Base-by-base conservation (phyloP, 1,140 invertebrate genomes). In the Popillia japonica region DNA sequence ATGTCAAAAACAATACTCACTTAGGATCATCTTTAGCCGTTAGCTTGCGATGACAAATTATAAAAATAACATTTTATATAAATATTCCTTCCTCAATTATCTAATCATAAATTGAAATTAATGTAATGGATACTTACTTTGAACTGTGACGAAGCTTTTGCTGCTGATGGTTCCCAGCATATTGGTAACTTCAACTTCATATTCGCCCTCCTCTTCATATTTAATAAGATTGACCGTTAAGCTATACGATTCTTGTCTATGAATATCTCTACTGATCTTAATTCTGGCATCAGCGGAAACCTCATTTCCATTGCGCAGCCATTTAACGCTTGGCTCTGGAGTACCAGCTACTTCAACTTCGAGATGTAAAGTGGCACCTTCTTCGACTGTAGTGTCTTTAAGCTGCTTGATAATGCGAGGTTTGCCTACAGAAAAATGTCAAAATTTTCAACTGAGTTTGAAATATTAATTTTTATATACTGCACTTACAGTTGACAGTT, bases 301-400 rank as follows among this genome's bases (percentile, higher is more conserved):
- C 85, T 96, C 94, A 80, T 94, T 89, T 0, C 96, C 95, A 85
- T 97, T 93, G 80, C 96, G 96, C 86, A 89, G 94, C 95, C 95
- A 97, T 86, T 93, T 95, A 9, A 96, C 88, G 59, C 90, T 91
- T 6, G 95, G 94, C 78, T 93, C 92, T 0, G 95, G 95, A 48
- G 92, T 93, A 34, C 92, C 94, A 77, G 93, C 91, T 6, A 95
- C 91, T 83, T 96, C 94, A 0, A 96, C 92, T 81, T 92, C 92
- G 73, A 96, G 84, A 68, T 92, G 94, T 0, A 96, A 85, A 0
- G 92, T 94, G 9, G 93, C 90, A 0, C 94, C 94, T 82, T 94
- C 94, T 76, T 94, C 92, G 0, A 96, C 90, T 34, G 93, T 93
- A 78, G 92, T 90, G 85, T 97, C 94, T 72, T 91, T 90, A 7